These are phyloP conservation scores for Hypomesus transpacificus DNA, from an alignment of 2,113 vertebrate genomes.

Conservation along the genomic window DNA sequence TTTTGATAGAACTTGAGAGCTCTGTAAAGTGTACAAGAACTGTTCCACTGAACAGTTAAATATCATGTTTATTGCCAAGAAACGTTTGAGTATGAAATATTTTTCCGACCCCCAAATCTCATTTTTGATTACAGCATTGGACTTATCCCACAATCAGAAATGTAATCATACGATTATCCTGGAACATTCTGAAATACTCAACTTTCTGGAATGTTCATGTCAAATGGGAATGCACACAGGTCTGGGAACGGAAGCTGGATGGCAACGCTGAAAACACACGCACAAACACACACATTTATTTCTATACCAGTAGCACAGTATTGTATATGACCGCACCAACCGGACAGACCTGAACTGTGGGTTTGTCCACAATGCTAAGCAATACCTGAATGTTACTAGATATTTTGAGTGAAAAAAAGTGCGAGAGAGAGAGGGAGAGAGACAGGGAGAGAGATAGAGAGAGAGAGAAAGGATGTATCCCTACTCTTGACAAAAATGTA, in stretches of 20 bases:
- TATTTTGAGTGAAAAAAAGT: not conserved
- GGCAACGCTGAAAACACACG: not conserved
- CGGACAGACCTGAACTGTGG: constrained; percentile 20
- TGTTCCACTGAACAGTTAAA: no score
- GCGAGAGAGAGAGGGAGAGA: not conserved
- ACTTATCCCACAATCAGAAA: not conserved
- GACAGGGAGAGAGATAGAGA: no score
- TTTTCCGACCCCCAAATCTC: no score
- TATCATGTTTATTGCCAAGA: no score
- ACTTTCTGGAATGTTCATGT: constrained; percentile 12
- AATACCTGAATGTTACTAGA: not conserved
- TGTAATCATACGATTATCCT: not conserved
- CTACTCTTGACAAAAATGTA: no score
- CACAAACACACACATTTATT: constrained; percentile 42
- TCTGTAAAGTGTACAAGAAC: no score
- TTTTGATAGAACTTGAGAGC: no score
- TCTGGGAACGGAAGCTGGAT: not conserved
- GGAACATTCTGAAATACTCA: not conserved
- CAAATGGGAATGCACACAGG: constrained; percentile 30
- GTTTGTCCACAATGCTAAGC: constrained; percentile 47
- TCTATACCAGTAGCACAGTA: constrained; percentile 49
- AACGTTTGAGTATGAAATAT: no score
- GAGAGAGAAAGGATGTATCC: no score
- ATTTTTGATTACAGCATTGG: constrained; percentile 11
- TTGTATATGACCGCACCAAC: constrained; percentile 16